Evolutionary conservation across 2,797 vertebrate species (phyloP), one percentile per base, ranked within the genome.

Genomic region (Tadarida brasiliensis): DNA sequence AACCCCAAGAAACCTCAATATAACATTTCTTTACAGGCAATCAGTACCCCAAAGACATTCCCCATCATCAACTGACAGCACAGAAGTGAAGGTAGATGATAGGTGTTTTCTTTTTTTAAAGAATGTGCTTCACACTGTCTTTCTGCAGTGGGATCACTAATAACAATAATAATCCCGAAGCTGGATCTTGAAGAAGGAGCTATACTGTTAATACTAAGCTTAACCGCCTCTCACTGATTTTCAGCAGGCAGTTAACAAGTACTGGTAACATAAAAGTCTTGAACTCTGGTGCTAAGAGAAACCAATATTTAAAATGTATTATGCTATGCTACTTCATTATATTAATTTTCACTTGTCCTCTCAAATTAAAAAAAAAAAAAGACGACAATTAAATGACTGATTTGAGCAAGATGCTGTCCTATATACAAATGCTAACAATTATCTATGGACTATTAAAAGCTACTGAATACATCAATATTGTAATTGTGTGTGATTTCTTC

Each of bases 341-440:
- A 35, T 94, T 57, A 84, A 59, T 61, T 84, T 94, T 59, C 26
- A 16, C 59, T n/a, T 59, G 80, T 54, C 54, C 47, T 83, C 63
- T 90, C 54, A 61, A 94, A 94, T 61, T 61, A 51, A n/a, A 26
- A 89, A 76, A 22, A 76, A 67, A 67, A 56, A 57, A 59, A 57
- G 22, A 70, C n/a, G 47, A 74, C 77, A 68, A 85, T 35, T 35
- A 76, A 49, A 49, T 63, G 22, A 63, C 28, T 67, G 67, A 49
- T 17, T 11, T 71, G 19, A 77, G 22, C 30, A 86, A 56, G 16
- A 63, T 65, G 22, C 35, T 63, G 47, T 24, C 9, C 74, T 56
- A 61, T 56, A 61, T 8, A 65, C 14, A 80, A 71, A 86, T 81
- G 47, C 33, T 91, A 86, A 85, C 54, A 61, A 83, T 47, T 89